Conservation (phyloP, 2,113 vertebrate genomes). For the Coptodon rendalli region DNA sequence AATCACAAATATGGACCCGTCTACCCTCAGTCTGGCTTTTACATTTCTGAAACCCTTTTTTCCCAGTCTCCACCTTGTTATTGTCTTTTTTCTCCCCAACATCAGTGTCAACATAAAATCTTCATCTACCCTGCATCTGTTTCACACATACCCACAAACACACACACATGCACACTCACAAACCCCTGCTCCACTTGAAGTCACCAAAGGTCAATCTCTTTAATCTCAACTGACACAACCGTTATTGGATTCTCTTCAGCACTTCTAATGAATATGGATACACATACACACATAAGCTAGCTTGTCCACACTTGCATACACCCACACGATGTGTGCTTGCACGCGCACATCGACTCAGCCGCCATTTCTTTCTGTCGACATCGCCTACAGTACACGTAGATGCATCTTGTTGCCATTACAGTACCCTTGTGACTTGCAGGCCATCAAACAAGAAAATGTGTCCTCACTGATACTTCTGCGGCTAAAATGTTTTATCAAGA, state of each 20-base stretch:
- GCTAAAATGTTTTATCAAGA: slow-evolving; percentile 55
- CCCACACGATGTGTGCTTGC: neutral
- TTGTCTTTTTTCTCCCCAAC: neutral
- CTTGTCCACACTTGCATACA: neutral
- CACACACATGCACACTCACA: neutral
- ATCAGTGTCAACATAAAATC: neutral
- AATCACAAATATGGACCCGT: neutral
- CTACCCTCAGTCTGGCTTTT: neutral
- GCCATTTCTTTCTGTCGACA: slow-evolving; percentile 62
- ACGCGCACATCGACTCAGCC: neutral
- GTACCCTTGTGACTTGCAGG: slow-evolving; percentile 28
- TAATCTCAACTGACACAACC: slow-evolving; percentile 67
- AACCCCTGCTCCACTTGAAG: slow-evolving; percentile 3
- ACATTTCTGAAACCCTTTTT: neutral
- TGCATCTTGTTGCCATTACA: slow-evolving; percentile 66
- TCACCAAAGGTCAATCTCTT: slow-evolving; percentile 74
- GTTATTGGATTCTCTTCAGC: slow-evolving; percentile 56
- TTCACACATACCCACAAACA: neutral
- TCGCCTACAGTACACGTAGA: slow-evolving; percentile 69
- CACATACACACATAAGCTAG: slow-evolving; percentile 49
- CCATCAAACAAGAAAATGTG: slow-evolving; percentile 54
- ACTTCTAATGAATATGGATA: slow-evolving; percentile 83
- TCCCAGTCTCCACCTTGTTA: neutral
- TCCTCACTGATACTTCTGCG: slow-evolving; percentile 38
- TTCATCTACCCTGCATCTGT: neutral